These are phyloP conservation scores for Philonicus albiceps DNA, from an alignment of 2,888 invertebrate species.

Conservation along the genomic window DNA sequence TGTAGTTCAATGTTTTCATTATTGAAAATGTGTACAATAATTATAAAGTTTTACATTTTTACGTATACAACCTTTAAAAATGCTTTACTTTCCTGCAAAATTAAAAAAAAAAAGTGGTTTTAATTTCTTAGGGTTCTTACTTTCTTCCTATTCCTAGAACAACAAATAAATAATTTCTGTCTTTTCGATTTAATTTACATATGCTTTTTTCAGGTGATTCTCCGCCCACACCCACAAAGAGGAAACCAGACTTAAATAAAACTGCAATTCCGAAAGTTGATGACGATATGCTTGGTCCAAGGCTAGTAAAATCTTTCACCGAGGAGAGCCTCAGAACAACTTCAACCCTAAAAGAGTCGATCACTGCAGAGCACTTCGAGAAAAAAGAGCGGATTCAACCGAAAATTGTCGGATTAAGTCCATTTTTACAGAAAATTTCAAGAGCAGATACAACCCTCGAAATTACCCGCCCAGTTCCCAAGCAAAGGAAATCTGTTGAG, in stretches of 20 bases:
- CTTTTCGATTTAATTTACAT: neutral
- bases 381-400: constrained; percentile 55
- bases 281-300: neutral
- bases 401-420: constrained; percentile 66
- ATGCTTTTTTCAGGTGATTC: neutral
- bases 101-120: too few species aligned
- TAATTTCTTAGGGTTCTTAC: too few species aligned
- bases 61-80: too few species aligned
- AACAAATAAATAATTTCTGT: too few species aligned
- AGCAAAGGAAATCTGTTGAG: constrained; percentile 68
- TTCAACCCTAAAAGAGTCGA: neutral
- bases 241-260: neutral
- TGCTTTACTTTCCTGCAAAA: too few species aligned
- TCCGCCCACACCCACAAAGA: neutral
- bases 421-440: constrained; percentile 67
- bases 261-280: neutral
- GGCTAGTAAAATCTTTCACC: constrained; percentile 49
- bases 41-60: too few species aligned
- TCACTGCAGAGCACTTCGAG: constrained; percentile 55
- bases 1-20: too few species aligned
- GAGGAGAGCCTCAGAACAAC: constrained; percentile 57
- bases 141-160: too few species aligned
- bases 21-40: too few species aligned
- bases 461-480: constrained; percentile 52
- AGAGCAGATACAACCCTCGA: constrained; percentile 57